Base-by-base conservation (phyloP, 2,797 vertebrate species). In the Limnodromus scolopaceus region DNA sequence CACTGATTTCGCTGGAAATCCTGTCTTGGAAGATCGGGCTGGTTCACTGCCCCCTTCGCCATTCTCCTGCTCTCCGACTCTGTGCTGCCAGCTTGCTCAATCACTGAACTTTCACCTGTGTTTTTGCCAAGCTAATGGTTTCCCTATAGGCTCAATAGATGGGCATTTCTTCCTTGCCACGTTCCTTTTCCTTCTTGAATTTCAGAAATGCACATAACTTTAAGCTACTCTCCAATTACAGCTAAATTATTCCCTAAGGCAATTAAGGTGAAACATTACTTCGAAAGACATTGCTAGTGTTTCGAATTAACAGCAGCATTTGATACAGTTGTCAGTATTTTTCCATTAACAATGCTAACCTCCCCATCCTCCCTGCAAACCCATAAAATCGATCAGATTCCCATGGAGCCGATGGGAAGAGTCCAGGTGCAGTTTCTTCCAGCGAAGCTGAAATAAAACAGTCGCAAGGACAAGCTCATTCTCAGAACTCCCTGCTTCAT, bases 221-320 rank as follows among this genome's bases (percentile, higher is more conserved):
- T 69, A 80, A 92, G 91, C 86, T 46, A 38, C 61, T 95, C 91
- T 96, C 94, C 91, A 95, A 87, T 96, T 96, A 95, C 97, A 92
- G 70, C 53, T 93, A 58, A 94, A 95, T 97, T 93, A 94, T 96
- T 96, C 96, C 94, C 93, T 60, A 5, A 90, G 93, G 94, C 88
- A 96, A 93, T 96, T 96, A 95, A 97, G 92, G 93, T 96, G 94
- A 96, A 96, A 87, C 95, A 74, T 66, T 95, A 69, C 86, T 92
- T 91, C 0, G 45, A 93, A 94, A 96, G 85, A 69, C 79, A 28
- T 71, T 80, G 51, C 86, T 92, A 83, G 87, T 89, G 94, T 96
- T 97, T 96, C 1, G 0, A 93, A 97, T 97, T 93, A 96, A 93
- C 90, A 89, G 86, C 81, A 94, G 93, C 81, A 92, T 84, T 96